Conservation (phyloP, 1,140 invertebrate species). For the Leptinotarsa lineolata region DNA sequence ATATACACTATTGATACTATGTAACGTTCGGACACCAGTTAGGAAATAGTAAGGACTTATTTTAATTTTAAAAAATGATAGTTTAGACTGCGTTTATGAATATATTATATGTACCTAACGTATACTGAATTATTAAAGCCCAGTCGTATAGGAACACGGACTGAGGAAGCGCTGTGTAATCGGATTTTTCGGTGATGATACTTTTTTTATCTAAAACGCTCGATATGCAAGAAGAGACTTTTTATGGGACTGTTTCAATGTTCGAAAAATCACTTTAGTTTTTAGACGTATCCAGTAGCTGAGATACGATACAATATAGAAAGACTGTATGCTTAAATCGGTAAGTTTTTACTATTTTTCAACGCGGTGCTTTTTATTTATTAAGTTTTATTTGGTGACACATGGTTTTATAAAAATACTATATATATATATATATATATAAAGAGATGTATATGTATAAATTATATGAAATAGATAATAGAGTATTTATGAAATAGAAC, state of each 20-base stretch:
- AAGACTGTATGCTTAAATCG: conserved; percentile 53
- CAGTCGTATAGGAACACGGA: no score
- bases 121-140: conserved; percentile 36
- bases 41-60: conserved; percentile 41
- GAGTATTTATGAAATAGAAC: conserved; percentile 54
- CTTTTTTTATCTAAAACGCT: no score
- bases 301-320: conserved; percentile 49
- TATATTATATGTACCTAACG: conserved; percentile 28
- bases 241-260: background rate
- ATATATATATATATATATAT: conserved; percentile 50
- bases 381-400: conserved; percentile 55
- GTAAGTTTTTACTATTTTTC: conserved; percentile 50
- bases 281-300: conserved; percentile 41
- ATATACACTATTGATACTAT: conserved; percentile 51
- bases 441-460: conserved; percentile 55
- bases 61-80: conserved; percentile 44
- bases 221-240: background rate
- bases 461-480: conserved; percentile 54
- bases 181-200: no score
- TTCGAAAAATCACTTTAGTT: conserved; percentile 44
- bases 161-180: no score
- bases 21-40: conserved; percentile 4
- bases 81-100: conserved; percentile 44
- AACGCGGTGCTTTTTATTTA: conserved; percentile 47
- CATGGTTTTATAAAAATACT: conserved; percentile 54